Conservation (phyloP, 2,888 invertebrate species). For the Drosophila testacea region DNA sequence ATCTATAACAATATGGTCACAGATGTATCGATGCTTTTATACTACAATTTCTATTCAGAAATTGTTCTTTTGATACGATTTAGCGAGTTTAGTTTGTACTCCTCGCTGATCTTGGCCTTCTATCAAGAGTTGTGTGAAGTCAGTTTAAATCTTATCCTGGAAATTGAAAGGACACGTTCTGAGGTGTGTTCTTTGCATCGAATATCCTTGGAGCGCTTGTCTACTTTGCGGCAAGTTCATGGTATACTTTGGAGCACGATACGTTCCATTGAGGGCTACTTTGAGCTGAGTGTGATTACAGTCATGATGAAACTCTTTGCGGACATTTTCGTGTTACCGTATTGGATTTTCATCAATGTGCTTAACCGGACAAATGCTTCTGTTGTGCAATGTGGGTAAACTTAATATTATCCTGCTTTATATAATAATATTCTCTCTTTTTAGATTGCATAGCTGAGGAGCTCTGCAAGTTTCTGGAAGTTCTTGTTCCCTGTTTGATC, state of each 20-base stretch:
- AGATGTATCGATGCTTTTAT: slow-evolving; percentile 11
- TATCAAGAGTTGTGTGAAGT: slow-evolving; percentile 53
- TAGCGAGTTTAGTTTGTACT: slow-evolving; percentile 65
- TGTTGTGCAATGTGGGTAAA: slow-evolving; percentile 45
- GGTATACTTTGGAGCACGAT: slow-evolving; percentile 58
- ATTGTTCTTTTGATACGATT: slow-evolving; percentile 60
- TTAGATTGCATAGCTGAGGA: slow-evolving; percentile 56
- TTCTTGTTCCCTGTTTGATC: slow-evolving; percentile 60
- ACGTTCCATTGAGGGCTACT: slow-evolving; percentile 66
- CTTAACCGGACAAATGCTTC: neutral
- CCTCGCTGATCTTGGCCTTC: slow-evolving; percentile 43
- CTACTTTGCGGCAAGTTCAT: slow-evolving; percentile 65
- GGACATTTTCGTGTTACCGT: slow-evolving; percentile 67
- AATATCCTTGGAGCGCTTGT: slow-evolving; percentile 37
- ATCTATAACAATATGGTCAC: slow-evolving; percentile 6
- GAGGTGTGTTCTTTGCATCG: slow-evolving; percentile 35
- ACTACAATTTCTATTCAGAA: slow-evolving; percentile 67
- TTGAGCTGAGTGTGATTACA: slow-evolving; percentile 59
- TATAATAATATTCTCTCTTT: neutral
- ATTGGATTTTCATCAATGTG: slow-evolving; percentile 64
- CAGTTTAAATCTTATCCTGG: slow-evolving; percentile 19
- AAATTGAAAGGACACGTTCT: slow-evolving; percentile 49
- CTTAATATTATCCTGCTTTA: neutral
- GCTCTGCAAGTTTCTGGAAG: slow-evolving; percentile 50
- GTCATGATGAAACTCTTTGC: slow-evolving; percentile 65